phyloP scores from a whole-genome alignment of 2,888 invertebrate genomes.

The Drosophila helvetica region DNA sequence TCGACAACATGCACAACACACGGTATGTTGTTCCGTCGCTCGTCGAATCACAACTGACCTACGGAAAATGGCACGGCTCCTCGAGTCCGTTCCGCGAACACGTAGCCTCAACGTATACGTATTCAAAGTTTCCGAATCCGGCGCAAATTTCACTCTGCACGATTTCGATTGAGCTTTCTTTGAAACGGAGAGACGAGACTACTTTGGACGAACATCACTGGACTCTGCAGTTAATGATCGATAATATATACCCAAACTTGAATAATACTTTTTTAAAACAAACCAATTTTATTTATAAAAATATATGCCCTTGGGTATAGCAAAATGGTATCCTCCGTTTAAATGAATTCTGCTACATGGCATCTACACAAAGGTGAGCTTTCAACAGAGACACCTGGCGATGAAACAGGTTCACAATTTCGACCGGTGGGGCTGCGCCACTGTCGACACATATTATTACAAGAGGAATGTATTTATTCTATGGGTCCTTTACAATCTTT shows the following conservation, averaged over 20 bases:
- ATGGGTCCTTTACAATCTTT: too few species aligned
- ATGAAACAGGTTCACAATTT: background rate
- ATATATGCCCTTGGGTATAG: too few species aligned
- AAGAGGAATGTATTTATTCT: too few species aligned
- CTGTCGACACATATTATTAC: too few species aligned
- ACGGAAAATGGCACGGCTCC: conserved; percentile 70
- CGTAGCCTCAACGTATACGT: background rate
- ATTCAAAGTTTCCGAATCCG: background rate
- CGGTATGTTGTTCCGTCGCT: conserved; percentile 72
- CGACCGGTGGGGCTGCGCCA: background rate
- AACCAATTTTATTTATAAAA: background rate
- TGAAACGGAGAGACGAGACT: background rate
- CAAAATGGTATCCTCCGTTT: background rate
- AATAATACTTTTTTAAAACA: background rate
- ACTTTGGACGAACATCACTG: background rate
- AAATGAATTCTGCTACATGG: background rate
- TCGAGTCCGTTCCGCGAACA: conserved; percentile 21
- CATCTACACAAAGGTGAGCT: background rate
- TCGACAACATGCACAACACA: conserved; percentile 62
- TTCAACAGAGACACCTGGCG: background rate
- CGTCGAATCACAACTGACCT: conserved; percentile 75
- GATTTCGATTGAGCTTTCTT: background rate
- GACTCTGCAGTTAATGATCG: background rate
- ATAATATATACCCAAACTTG: background rate
- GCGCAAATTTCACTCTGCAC: background rate